Percentiles rank a stretch among this genome's conserved stretches.
These are phyloP conservation scores for Asteroscopus sphinx DNA, from an alignment of 2,888 invertebrate species.

Conservation along the genomic window DNA sequence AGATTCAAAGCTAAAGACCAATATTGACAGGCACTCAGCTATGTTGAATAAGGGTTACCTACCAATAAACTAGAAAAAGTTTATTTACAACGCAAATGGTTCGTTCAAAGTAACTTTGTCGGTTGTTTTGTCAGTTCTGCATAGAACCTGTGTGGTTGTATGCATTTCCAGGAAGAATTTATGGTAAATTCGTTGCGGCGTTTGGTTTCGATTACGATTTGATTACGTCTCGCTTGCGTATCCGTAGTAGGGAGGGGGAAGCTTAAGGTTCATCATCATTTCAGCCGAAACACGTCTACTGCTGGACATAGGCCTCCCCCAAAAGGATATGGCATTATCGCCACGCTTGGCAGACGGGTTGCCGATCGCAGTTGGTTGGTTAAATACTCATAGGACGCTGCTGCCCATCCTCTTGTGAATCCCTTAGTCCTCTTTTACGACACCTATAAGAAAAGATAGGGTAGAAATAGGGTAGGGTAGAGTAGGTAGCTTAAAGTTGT, in stretches of 20 bases:
- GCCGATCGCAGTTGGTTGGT: no score
- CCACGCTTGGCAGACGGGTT: no score
- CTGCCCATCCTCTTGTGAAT: no score
- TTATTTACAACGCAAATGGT: slow-evolving; percentile 27
- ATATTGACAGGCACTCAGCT: slow-evolving; percentile 25
- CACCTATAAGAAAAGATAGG: no score
- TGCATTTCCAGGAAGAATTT: slow-evolving; percentile 21
- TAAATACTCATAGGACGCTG: no score
- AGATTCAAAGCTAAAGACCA: slow-evolving; percentile 17
- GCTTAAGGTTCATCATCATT: no score
- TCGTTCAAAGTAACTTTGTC: slow-evolving; percentile 11
- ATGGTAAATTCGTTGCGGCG: slow-evolving; percentile 25
- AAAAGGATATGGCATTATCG: no score
- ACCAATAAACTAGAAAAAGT: slow-evolving; percentile 33
- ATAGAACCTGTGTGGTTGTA: slow-evolving; percentile 12
- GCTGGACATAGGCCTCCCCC: no score
- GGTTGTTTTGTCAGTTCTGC: slow-evolving; percentile 12
- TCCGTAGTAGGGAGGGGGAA: neutral
- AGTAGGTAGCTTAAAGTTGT: no score
- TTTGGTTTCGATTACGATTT: slow-evolving; percentile 30
- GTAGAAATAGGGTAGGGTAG: no score
- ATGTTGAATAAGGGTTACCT: slow-evolving; percentile 26
- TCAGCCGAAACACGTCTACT: no score
- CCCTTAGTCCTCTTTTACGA: no score
- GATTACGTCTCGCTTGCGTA: slow-evolving; percentile 16